phyloP scores from a whole-genome alignment of 2,888 invertebrate species.

The Omphaloscelis lunosa region DNA sequence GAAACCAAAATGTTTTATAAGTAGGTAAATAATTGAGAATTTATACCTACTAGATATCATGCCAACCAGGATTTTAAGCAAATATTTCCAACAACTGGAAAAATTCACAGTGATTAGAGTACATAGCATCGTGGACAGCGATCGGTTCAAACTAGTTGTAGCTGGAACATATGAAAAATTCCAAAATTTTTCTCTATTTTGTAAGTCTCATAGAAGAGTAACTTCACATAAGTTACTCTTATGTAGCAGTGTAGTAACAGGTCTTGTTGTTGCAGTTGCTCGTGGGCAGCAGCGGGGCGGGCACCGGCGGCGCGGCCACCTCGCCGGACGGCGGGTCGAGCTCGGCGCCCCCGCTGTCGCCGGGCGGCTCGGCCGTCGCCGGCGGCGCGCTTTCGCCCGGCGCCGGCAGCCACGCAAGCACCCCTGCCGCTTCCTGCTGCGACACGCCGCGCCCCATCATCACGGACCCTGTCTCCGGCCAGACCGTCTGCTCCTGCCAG shows the following conservation, averaged over 20 bases:
- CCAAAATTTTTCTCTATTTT: background rate
- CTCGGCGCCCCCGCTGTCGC: conserved; percentile 94
- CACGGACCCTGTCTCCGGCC: conserved; percentile 97
- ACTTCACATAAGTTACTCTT: too few relatives aligned
- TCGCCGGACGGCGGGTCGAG: conserved; percentile 93
- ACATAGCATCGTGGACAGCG: background rate
- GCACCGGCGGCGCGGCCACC: conserved; percentile 93
- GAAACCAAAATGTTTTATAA: background rate
- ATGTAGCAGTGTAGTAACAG: background rate
- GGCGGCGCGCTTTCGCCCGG: conserved; percentile 91
- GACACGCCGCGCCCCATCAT: conserved; percentile 97
- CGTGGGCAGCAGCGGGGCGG: conserved; percentile 94
- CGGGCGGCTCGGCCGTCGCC: conserved; percentile 93
- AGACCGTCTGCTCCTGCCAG: conserved; percentile 98
- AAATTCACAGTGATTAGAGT: background rate
- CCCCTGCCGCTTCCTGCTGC: conserved; percentile 93
- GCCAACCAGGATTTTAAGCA: background rate
- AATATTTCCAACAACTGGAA: background rate
- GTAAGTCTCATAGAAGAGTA: background rate
- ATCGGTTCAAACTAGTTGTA: background rate
- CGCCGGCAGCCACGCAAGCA: conserved; percentile 89
- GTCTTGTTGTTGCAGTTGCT: conserved; percentile 90
- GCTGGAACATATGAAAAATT: background rate
- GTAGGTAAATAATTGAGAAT: background rate
- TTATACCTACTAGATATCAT: background rate